phyloP scores from a whole-genome alignment of 1,140 invertebrate species.

The Magallana gigas region DNA sequence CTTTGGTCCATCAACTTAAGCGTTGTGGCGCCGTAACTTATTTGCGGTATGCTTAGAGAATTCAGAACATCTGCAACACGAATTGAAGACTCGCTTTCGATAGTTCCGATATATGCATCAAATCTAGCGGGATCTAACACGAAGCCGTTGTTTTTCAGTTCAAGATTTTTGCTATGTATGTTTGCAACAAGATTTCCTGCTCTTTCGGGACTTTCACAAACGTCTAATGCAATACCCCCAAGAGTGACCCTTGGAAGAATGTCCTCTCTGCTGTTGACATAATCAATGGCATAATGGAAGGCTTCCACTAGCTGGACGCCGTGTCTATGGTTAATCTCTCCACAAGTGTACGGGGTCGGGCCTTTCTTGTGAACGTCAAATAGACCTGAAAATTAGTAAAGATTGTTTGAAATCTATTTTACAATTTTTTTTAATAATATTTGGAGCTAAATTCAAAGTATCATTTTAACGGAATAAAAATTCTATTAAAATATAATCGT shows the following conservation, averaged over 20 bases:
- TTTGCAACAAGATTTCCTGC: constrained; percentile 76
- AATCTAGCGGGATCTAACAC: constrained; percentile 66
- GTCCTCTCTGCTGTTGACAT: constrained; percentile 71
- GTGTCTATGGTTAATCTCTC: constrained; percentile 73
- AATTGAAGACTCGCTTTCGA: constrained; percentile 84
- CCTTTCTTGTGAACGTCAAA: constrained; percentile 77
- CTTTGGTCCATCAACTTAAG: constrained; percentile 74
- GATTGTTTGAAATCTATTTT: not conserved
- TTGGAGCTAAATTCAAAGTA: too few species aligned
- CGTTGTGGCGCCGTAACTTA: constrained; percentile 88
- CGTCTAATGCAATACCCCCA: constrained; percentile 73
- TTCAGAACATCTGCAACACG: constrained; percentile 85
- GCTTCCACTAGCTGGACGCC: constrained; percentile 75
- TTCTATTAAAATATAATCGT: too few species aligned
- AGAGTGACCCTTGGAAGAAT: constrained; percentile 69
- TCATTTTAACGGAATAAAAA: too few species aligned
- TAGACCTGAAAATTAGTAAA: constrained; percentile 67
- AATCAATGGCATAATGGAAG: constrained; percentile 75
- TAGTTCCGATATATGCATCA: constrained; percentile 74
- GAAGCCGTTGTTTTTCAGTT: constrained; percentile 52
- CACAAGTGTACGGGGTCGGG: constrained; percentile 74
- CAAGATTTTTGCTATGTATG: constrained; percentile 71
- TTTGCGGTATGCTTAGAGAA: constrained; percentile 86
- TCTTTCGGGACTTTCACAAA: constrained; percentile 72
- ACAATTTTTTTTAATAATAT: too few species aligned